Evolutionary conservation across 2,888 invertebrate species (phyloP).

Genomic region (Tridacna crocea): DNA sequence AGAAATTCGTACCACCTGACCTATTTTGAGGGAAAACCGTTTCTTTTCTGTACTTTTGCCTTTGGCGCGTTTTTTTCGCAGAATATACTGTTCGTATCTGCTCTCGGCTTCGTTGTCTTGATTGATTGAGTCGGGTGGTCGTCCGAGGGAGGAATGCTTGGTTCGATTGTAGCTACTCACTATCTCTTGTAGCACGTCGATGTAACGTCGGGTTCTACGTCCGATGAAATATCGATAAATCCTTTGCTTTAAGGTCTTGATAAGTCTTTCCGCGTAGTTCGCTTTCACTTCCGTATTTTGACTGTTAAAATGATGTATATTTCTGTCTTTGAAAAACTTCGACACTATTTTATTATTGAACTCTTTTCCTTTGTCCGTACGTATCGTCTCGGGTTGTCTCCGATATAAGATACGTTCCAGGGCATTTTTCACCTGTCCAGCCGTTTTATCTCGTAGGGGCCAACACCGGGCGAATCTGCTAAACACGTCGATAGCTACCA

Average conservation of each 20-base stretch:
- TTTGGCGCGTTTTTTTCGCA: neutral
- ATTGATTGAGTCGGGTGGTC: conserved; percentile 27
- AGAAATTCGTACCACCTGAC: conserved; percentile 37
- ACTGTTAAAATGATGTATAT: conserved; percentile 30
- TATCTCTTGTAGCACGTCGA: conserved; percentile 29
- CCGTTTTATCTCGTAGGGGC: neutral
- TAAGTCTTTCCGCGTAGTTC: conserved; percentile 40
- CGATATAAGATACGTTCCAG: neutral
- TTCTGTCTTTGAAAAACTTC: conserved; percentile 16
- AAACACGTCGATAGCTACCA: conserved; percentile 21
- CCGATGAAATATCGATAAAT: conserved; percentile 34
- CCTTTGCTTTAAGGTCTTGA: conserved; percentile 32
- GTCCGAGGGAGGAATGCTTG: conserved; percentile 31
- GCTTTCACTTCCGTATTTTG: conserved; percentile 39
- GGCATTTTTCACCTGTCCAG: neutral
- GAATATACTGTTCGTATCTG: conserved; percentile 29
- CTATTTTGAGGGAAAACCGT: conserved; percentile 28
- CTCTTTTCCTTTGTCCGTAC: conserved; percentile 35
- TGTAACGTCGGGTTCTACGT: too few relatives aligned
- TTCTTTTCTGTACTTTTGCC: too few relatives aligned
- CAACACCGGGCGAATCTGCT: conserved; percentile 2
- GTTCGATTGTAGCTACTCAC: conserved; percentile 45
- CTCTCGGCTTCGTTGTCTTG: conserved; percentile 31
- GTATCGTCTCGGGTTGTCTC: conserved; percentile 36
- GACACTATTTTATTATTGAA: conserved; percentile 32